Percentiles rank a stretch among this genome's conserved stretches.
Conservation (phyloP, 1,140 invertebrate species). For the Drosophila hydei region DNA sequence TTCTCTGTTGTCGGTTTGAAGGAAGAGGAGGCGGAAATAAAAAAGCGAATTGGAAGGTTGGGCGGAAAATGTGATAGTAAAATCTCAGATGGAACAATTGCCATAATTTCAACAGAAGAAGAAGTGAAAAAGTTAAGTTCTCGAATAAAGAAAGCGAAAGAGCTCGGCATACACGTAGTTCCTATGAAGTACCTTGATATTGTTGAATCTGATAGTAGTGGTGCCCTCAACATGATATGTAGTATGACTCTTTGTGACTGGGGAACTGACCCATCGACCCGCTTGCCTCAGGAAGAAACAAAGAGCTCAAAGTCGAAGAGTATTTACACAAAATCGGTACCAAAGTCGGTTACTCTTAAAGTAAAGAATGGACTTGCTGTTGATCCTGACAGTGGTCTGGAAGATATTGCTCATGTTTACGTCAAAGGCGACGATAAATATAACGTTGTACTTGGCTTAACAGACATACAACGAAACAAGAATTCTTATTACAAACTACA, state of each 20-base stretch:
- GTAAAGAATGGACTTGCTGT: constrained; percentile 95
- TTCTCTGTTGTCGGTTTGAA: constrained; percentile 90
- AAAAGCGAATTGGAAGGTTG: constrained; percentile 88
- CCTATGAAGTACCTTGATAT: constrained; percentile 91
- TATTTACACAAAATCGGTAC: constrained; percentile 87
- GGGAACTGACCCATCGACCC: constrained; percentile 89
- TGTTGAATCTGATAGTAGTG: constrained; percentile 85
- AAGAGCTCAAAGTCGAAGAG: constrained; percentile 87
- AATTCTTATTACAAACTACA: constrained; percentile 99
- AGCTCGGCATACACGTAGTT: constrained; percentile 91
- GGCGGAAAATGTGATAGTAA: constrained; percentile 90
- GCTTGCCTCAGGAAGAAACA: constrained; percentile 86
- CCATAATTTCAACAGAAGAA: constrained; percentile 89
- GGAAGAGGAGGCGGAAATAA: constrained; percentile 87
- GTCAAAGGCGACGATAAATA: constrained; percentile 88
- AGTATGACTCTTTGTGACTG: constrained; percentile 91
- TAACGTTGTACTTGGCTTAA: constrained; percentile 91
- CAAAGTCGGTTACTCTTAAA: constrained; percentile 89
- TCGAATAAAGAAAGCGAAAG: constrained; percentile 88
- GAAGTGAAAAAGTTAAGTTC: constrained; percentile 89
- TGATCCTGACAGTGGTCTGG: constrained; percentile 94
- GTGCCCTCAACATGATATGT: constrained; percentile 87
- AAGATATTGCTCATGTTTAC: constrained; percentile 93
- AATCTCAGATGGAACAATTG: constrained; percentile 88
- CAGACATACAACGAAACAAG: constrained; percentile 93